Evolutionary conservation across 1,140 invertebrate genomes (phyloP), one percentile per base, ranked within the genome.

Genomic region (Leguminivora glycinivorella): DNA sequence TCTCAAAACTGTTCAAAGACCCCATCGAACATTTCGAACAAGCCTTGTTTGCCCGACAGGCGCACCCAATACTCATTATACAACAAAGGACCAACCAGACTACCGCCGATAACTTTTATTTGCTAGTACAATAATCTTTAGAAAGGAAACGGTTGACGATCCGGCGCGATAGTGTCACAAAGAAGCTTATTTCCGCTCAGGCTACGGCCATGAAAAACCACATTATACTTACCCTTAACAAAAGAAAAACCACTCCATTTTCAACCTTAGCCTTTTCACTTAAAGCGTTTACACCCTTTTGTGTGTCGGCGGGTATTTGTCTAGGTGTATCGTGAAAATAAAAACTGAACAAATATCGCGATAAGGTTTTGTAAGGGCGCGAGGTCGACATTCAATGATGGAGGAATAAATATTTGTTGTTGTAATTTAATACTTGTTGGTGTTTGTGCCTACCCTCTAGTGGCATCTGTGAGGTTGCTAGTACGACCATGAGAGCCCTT

Each of bases 171-270:
- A 89, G 82, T 90, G 86, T 89, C 88, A 69, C 88, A 90, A 89
- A 89, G 88, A 80, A 88, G 83, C 87, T 90, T 90, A 89, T 90
- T 90, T 90, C 88, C 88, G 87, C 78, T 84, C 82, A 75, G 72
- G 83, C 79, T 84, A 75, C 77, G 75, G 75, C 75, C 76, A 84
- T 84, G 84, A 87, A 86, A 75, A 76, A 76, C 83, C 79, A 85
- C 73, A 81, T 75, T 78, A 78, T 71, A 75, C 78, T 82, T 81
- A 74, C 75, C 70, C 74, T 26, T 67, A 69, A 70, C 77, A 74
- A 73, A 75, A 67, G 73, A 75, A 72, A 72, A 56, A 17, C 56
- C 66, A 78, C 58, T 26, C 76, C 12, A 87, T 72, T 78, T 26
- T 77, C 63, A 80, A 83, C 83, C 78, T 75, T 88, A 85, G 70